A percentile compares a stretch with the other conserved stretches of the same genome.
These are phyloP conservation scores for Procavia capensis DNA, from an alignment of 2,113 vertebrate species.

Conservation along the genomic window DNA sequence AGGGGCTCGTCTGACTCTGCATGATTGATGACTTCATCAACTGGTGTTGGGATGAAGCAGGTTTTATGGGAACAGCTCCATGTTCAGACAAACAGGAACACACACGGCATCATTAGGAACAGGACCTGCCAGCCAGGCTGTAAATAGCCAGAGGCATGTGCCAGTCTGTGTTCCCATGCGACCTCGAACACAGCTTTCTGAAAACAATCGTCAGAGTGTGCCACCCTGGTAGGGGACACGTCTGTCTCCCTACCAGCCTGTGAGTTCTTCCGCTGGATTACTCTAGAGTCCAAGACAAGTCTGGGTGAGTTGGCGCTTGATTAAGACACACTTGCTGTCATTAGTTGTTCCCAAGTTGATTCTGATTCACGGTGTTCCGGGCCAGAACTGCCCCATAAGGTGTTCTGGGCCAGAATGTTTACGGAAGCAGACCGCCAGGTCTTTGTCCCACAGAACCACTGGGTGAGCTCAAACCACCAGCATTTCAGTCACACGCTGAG, in stretches of 20 bases:
- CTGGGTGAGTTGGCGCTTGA: neutral
- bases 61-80: slow-evolving; percentile 20
- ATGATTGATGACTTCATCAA: slow-evolving; percentile 18
- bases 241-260: neutral
- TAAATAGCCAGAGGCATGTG: slow-evolving; percentile 8
- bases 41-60: neutral
- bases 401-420: neutral
- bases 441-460: neutral
- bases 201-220: neutral
- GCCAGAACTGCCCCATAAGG: neutral
- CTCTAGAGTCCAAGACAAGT: neutral
- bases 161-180: neutral
- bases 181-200: neutral
- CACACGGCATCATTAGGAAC: slow-evolving; percentile 7
- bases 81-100: slow-evolving; percentile 22
- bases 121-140: slow-evolving; percentile 41
- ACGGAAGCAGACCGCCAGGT: neutral
- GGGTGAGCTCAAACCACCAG: too few relatives aligned
- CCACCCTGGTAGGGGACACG: neutral
- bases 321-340: neutral
- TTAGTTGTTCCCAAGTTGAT: neutral
- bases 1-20: neutral
- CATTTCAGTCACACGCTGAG: too few relatives aligned
- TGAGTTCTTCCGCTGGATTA: neutral
- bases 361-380: neutral